Evolutionary conservation across 2,797 vertebrate species (phyloP).

Genomic region (Scomberomorus guttatus): DNA sequence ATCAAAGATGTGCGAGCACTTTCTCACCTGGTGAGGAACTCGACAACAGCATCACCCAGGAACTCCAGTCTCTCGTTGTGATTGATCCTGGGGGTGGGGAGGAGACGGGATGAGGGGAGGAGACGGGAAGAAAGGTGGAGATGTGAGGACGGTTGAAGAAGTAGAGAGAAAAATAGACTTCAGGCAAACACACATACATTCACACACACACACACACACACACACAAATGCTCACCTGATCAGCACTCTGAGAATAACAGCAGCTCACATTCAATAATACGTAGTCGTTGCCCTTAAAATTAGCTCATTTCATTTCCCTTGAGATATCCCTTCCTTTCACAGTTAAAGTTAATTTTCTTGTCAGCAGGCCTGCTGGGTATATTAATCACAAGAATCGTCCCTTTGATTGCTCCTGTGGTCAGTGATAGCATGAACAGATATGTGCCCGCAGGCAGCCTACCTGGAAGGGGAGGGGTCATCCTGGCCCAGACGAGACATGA

Average conservation of each 20-base stretch:
- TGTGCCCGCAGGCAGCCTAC: constrained; percentile 80
- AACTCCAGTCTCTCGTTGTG: constrained; percentile 98
- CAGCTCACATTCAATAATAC: constrained; percentile 55
- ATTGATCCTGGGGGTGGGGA: constrained; percentile 91
- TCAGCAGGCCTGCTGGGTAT: constrained; percentile 73
- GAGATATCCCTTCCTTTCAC: constrained; percentile 63
- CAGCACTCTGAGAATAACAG: constrained; percentile 41
- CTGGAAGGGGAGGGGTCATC: constrained; percentile 98
- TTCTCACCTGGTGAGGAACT: constrained; percentile 97
- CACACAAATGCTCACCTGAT: constrained; percentile 18
- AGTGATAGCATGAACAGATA: constrained; percentile 67
- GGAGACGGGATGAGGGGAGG: background rate
- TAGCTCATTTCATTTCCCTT: constrained; percentile 63
- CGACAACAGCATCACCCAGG: constrained; percentile 98
- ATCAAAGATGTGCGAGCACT: constrained; percentile 36
- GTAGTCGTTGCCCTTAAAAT: constrained; percentile 63
- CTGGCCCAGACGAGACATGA: constrained; percentile 98
- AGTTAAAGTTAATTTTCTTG: constrained; percentile 78
- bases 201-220: background rate
- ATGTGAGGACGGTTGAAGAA: constrained; percentile 17
- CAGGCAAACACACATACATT: background rate
- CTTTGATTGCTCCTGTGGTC: constrained; percentile 75
- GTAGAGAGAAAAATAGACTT: constrained; percentile 13
- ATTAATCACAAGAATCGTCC: constrained; percentile 73
- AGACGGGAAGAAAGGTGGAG: background rate